Conservation (phyloP, 2,797 vertebrate species). For the Sebastes wilsoni region DNA sequence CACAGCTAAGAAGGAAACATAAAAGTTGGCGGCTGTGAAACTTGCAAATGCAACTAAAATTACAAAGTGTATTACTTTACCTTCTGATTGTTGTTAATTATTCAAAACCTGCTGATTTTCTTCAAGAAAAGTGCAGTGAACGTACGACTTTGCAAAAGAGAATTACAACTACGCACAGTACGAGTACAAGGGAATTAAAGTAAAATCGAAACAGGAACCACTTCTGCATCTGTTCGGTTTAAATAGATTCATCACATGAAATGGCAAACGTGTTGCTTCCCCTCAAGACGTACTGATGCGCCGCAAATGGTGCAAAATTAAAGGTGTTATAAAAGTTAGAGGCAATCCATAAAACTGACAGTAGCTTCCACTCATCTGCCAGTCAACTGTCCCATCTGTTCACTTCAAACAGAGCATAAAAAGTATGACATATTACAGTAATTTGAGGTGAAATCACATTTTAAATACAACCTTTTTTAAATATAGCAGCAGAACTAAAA, state of each 20-base stretch:
- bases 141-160: background rate
- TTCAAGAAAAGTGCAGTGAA: background rate
- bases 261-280: constrained; percentile 10
- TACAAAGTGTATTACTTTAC: background rate
- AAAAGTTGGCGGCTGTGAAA: constrained; percentile 23
- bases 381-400: constrained; percentile 43
- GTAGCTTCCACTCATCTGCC: background rate
- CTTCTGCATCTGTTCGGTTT: background rate
- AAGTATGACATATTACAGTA: background rate
- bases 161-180: background rate
- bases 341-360: background rate
- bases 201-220: background rate
- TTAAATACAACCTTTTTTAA: constrained; percentile 11
- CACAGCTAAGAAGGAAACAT: constrained; percentile 10
- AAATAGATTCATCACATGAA: background rate
- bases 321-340: constrained; percentile 11
- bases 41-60: constrained; percentile 6
- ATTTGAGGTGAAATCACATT: constrained; percentile 12
- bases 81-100: background rate
- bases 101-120: background rate
- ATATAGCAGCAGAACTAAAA: background rate
- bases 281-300: background rate
- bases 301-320: constrained; percentile 12
- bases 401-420: background rate
- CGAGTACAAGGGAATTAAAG: background rate